Evolutionary conservation across 2,797 vertebrate species (phyloP).

Genomic region (Gambusia yucatana): DNA sequence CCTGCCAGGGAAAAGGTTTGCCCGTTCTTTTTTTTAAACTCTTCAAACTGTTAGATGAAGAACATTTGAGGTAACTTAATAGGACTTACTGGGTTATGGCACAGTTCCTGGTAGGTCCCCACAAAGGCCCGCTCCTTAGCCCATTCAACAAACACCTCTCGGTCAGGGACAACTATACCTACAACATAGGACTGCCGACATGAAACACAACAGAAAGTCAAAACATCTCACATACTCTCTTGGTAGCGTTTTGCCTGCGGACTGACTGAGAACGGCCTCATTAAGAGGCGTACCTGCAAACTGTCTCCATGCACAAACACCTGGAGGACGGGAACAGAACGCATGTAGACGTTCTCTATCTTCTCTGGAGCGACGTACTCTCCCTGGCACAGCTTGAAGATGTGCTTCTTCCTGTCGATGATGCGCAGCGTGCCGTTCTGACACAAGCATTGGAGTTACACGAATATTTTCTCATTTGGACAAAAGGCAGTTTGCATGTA

Average conservation of each 20-base stretch:
- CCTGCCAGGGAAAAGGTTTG: constrained; percentile 58
- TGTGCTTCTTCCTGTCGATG: constrained; percentile 86
- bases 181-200: constrained; percentile 78
- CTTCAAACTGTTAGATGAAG: background rate
- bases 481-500: background rate
- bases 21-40: background rate
- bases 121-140: constrained; percentile 76
- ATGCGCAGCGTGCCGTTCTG: constrained; percentile 84
- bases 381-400: constrained; percentile 85
- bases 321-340: constrained; percentile 79
- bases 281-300: constrained; percentile 74
- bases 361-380: constrained; percentile 86
- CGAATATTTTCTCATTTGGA: background rate
- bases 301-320: constrained; percentile 86
- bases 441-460: constrained; percentile 1
- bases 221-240: background rate
- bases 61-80: background rate
- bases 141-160: constrained; percentile 82
- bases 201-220: constrained; percentile 1
- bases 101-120: constrained; percentile 81
- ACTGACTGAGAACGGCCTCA: background rate
- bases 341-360: constrained; percentile 84
- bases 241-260: background rate
- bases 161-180: constrained; percentile 83
- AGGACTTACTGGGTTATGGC: constrained; percentile 79